These are phyloP conservation scores for Coenonympha arcania DNA, from an alignment of 2,888 invertebrate species.

Conservation along the genomic window DNA sequence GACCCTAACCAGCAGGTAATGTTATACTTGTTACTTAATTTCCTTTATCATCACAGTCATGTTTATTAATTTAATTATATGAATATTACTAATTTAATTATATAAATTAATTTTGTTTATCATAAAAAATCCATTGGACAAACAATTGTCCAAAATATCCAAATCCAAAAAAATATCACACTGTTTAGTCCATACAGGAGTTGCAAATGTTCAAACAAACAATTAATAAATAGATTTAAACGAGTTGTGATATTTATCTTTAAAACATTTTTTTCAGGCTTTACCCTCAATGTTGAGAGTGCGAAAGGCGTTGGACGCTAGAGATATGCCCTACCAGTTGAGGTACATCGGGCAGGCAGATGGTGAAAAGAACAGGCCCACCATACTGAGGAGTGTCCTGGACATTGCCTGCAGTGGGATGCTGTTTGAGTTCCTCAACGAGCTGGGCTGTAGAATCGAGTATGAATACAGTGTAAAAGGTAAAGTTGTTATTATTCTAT, in stretches of 20 bases:
- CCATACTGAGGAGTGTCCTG: constrained; percentile 91
- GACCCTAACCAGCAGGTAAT: constrained; percentile 75
- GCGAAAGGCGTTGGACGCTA: constrained; percentile 85
- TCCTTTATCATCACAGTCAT: neutral
- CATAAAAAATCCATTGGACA: too few relatives aligned
- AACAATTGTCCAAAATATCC: too few relatives aligned
- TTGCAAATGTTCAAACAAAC: too few relatives aligned
- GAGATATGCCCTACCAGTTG: constrained; percentile 90
- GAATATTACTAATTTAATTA: too few relatives aligned
- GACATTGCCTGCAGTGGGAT: constrained; percentile 94
- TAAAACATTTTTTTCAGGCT: constrained; percentile 53
- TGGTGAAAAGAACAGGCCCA: constrained; percentile 90
- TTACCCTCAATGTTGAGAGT: constrained; percentile 85
- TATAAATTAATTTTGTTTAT: too few relatives aligned
- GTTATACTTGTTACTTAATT: neutral
- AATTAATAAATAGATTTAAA: too few relatives aligned
- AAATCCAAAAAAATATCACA: too few relatives aligned
- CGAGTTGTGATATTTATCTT: too few relatives aligned
- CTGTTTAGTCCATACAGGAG: too few relatives aligned
- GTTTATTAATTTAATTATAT: too few relatives aligned
- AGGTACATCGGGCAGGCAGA: constrained; percentile 94
- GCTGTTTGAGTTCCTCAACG: constrained; percentile 91
- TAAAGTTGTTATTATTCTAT: too few relatives aligned
- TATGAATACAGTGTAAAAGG: constrained; percentile 95
- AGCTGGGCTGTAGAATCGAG: constrained; percentile 91